Conservation (phyloP, 1,140 invertebrate species). For the Aphelenchoides fujianensis region DNA sequence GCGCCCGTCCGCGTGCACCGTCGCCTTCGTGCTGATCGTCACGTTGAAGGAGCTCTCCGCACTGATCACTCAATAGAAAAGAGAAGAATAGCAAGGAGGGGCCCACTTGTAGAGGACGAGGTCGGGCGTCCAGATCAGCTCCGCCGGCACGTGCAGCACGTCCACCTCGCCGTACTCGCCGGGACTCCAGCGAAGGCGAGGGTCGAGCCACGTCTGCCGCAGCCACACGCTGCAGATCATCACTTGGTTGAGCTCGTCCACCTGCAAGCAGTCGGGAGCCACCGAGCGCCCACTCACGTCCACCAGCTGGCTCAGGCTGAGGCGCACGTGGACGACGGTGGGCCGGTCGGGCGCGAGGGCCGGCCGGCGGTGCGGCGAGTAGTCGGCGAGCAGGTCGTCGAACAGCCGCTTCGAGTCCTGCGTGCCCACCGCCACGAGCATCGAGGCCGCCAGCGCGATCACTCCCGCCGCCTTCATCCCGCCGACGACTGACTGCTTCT, state of each 20-base stretch:
- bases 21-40: conserved; percentile 63
- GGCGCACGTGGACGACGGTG: conserved; percentile 81
- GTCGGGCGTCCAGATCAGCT: conserved; percentile 79
- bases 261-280: too few relatives aligned
- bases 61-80: not conserved
- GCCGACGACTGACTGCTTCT: not conserved
- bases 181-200: conserved; percentile 87
- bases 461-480: not conserved
- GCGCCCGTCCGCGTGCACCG: conserved; percentile 64
- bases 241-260: conserved; percentile 81
- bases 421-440: conserved; percentile 14
- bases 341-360: conserved; percentile 89
- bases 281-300: too few relatives aligned
- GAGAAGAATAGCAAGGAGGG: too few relatives aligned
- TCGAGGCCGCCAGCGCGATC: not conserved
- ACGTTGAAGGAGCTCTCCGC: conserved; percentile 3
- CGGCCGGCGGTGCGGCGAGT: conserved; percentile 87
- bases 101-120: conserved; percentile 64
- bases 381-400: conserved; percentile 83
- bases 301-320: conserved; percentile 86
- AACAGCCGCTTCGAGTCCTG: conserved; percentile 63
- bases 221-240: conserved; percentile 62
- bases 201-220: conserved; percentile 87
- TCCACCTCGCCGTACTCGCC: conserved; percentile 38
- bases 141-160: conserved; percentile 30